phyloP scores from a whole-genome alignment of 2,113 vertebrate genomes.

The Paradisaea rubra region DNA sequence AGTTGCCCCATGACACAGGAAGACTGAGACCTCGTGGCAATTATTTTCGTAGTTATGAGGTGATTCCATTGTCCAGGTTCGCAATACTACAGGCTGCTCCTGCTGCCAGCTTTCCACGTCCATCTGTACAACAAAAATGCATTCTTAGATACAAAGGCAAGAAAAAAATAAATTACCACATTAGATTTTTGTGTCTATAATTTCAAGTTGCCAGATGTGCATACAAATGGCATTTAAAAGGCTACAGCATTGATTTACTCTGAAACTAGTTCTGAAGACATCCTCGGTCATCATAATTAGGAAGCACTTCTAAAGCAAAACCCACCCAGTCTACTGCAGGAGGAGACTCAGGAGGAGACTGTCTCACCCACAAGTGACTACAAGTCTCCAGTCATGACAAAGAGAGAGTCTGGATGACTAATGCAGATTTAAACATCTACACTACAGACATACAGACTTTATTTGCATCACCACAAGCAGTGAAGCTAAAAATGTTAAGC shows the following conservation, averaged over 20 bases:
- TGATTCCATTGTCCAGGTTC: constrained; percentile 91
- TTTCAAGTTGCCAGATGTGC: neutral
- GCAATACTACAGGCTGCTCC: constrained; percentile 88
- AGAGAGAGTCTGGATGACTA: neutral
- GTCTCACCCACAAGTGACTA: neutral
- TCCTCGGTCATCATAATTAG: neutral
- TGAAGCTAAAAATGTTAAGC: neutral
- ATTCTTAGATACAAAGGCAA: neutral
- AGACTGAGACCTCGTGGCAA: constrained; percentile 88
- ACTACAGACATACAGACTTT: neutral
- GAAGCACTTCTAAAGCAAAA: neutral
- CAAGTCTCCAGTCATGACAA: neutral
- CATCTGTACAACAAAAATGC: constrained; percentile 59
- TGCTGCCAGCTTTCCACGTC: constrained; percentile 88
- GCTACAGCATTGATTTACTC: neutral
- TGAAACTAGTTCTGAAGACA: neutral
- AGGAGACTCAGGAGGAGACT: neutral
- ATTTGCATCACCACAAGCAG: neutral
- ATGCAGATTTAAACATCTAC: neutral
- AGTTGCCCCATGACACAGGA: constrained; percentile 89
- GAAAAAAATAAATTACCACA: neutral
- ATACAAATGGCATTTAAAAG: neutral
- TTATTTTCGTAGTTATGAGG: constrained; percentile 96
- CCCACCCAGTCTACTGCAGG: neutral
- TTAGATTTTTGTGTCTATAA: neutral